Evolutionary conservation across 1,140 invertebrate species (phyloP).

Genomic region (Trigoniulus corallinus): DNA sequence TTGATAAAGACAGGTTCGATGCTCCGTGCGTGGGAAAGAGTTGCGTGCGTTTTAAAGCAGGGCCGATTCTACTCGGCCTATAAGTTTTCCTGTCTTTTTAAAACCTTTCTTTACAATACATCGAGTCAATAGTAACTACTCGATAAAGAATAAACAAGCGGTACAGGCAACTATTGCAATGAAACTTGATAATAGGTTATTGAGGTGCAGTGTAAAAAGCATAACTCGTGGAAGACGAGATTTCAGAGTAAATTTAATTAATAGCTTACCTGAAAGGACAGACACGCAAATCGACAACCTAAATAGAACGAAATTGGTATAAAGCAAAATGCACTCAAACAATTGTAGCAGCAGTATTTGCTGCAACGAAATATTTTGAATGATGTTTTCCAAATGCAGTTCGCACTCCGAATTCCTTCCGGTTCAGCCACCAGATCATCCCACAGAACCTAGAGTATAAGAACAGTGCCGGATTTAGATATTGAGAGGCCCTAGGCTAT

Average conservation of each 20-base stretch:
- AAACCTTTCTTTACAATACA: too few species aligned
- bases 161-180: neutral
- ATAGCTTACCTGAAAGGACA: slow-evolving; percentile 46
- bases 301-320: slow-evolving; percentile 46
- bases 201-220: neutral
- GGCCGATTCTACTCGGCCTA: too few species aligned
- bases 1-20: too few species aligned
- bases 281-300: slow-evolving; percentile 52
- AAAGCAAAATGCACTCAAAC: slow-evolving; percentile 44
- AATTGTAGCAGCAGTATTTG: slow-evolving; percentile 48
- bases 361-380: slow-evolving; percentile 47
- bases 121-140: neutral
- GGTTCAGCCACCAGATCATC: slow-evolving; percentile 62
- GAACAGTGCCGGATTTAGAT: too few species aligned
- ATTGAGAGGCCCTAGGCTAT: too few species aligned
- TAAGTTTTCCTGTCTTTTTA: too few species aligned
- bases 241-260: neutral
- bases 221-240: neutral
- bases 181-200: neutral
- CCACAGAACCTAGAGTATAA: slow-evolving; percentile 41
- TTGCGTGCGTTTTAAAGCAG: too few species aligned
- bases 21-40: too few species aligned
- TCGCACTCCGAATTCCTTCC: slow-evolving; percentile 46
- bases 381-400: slow-evolving; percentile 55
- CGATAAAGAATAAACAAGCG: neutral